These are phyloP conservation scores for Drosophila littoralis DNA, from an alignment of 1,140 invertebrate species.

Conservation along the genomic window DNA sequence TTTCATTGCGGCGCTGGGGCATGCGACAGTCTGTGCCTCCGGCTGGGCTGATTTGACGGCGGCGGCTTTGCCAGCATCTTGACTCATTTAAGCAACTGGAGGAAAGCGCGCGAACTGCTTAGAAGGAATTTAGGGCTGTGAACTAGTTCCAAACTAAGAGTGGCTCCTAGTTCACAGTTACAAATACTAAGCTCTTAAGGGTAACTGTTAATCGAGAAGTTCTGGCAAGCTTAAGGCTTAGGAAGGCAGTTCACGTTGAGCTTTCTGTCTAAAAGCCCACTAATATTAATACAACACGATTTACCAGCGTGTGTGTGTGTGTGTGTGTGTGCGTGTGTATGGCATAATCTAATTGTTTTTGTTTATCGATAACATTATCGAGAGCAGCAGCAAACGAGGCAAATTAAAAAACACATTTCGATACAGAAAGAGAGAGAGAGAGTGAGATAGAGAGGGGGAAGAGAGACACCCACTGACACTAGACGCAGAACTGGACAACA, in stretches of 20 bases:
- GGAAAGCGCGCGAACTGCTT: conserved; percentile 37
- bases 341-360: not conserved
- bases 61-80: conserved; percentile 67
- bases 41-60: conserved; percentile 25
- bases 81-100: conserved; percentile 64
- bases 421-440: conserved; percentile 10
- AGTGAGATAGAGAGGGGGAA: not conserved
- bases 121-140: not conserved
- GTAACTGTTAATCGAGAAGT: too few species aligned
- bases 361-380: conserved; percentile 16
- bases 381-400: conserved; percentile 34
- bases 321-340: conserved; percentile 3
- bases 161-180: conserved; percentile 3
- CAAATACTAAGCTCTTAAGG: not conserved
- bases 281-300: too few species aligned
- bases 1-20: conserved; percentile 27
- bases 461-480: conserved; percentile 36
- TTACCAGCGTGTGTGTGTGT: conserved; percentile 5
- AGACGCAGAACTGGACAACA: conserved; percentile 45
- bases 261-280: not conserved
- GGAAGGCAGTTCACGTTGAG: not conserved
- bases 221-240: not conserved
- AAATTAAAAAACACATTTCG: conserved; percentile 20
- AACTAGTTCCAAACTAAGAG: not conserved
- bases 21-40: conserved; percentile 24